A percentile compares a stretch with the other conserved stretches of the same genome.
Evolutionary conservation across 2,797 vertebrate species (phyloP).

Genomic region (Coendou prehensilis): DNA sequence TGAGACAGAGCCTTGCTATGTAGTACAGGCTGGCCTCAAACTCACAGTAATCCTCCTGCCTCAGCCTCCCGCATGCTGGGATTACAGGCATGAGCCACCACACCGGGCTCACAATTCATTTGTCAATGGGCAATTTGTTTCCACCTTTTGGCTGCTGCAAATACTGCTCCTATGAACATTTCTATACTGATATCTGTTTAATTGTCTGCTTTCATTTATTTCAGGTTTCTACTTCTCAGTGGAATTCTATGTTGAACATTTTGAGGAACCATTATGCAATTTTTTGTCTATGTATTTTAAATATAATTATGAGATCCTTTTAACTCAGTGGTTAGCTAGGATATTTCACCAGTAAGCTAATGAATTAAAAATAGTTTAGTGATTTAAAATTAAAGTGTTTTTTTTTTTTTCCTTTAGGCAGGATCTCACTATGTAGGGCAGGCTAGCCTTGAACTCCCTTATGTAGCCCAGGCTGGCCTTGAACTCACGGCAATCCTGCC

Average conservation of each 20-base stretch:
- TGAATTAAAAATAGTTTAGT: neutral
- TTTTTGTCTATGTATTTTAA: neutral
- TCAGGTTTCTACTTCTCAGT: neutral
- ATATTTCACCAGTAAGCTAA: neutral
- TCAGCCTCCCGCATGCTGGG: too few species aligned
- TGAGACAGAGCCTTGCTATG: too few species aligned
- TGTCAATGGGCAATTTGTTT: neutral
- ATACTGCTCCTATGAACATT: neutral
- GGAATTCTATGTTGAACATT: neutral
- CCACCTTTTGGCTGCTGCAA: neutral
- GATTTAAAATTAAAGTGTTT: neutral
- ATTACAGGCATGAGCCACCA: too few species aligned
- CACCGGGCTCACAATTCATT: neutral
- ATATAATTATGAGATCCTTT: neutral
- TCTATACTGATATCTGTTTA: neutral
- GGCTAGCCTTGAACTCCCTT: neutral
- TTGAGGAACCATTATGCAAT: accelerated
- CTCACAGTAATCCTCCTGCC: too few species aligned
- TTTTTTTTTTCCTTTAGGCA: neutral
- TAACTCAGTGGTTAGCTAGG: neutral
- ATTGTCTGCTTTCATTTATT: neutral
- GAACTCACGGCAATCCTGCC: neutral
- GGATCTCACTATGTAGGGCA: neutral
- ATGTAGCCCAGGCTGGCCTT: neutral
- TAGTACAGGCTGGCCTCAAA: too few species aligned